phyloP scores from a whole-genome alignment of 1,140 invertebrate genomes.

The Galleria mellonella region DNA sequence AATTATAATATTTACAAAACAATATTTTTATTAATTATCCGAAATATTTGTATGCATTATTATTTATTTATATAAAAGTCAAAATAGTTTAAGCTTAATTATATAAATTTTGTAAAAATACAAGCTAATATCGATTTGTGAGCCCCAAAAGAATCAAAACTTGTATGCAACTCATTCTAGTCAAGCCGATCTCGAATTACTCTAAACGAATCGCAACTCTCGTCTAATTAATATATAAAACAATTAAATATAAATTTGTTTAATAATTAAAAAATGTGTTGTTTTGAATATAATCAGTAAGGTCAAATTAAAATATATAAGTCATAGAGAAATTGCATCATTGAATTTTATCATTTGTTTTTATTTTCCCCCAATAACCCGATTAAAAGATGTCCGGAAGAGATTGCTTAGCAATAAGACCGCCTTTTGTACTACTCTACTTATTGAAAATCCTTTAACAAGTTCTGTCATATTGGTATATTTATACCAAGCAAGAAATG shows the following conservation, averaged over 20 bases:
- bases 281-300: constrained; percentile 48
- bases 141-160: not conserved
- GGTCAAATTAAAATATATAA: constrained; percentile 46
- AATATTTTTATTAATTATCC: not conserved
- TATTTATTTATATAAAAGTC: not conserved
- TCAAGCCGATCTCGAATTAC: not conserved
- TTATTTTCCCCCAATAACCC: not conserved
- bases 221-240: constrained; percentile 13
- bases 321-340: constrained; percentile 52
- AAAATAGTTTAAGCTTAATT: not conserved
- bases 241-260: constrained; percentile 26
- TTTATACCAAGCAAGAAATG: not conserved
- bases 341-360: constrained; percentile 35
- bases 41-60: not conserved
- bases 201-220: constrained; percentile 17
- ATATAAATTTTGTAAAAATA: not conserved
- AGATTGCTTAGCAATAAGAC: no score
- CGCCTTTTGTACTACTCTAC: no score
- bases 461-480: no score
- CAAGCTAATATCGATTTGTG: not conserved
- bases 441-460: no score
- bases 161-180: constrained; percentile 3
- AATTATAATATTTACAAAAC: no score
- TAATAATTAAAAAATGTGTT: constrained; percentile 41
- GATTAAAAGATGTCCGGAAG: not conserved